phyloP scores from a whole-genome alignment of 2,888 invertebrate species.

The Vannuccia rotundouncinata region DNA sequence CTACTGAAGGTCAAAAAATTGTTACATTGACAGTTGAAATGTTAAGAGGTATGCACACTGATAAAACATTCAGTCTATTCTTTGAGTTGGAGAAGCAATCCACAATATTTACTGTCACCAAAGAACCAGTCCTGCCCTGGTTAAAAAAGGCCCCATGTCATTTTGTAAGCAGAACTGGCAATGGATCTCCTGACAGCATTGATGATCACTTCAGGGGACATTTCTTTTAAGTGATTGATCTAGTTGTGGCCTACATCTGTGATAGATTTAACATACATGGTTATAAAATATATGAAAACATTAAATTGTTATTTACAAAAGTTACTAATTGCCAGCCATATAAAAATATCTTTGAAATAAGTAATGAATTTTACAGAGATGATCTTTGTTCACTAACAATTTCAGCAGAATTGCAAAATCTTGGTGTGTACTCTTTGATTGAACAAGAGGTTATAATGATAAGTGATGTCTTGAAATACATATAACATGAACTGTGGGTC shows the following conservation, averaged over 20 bases:
- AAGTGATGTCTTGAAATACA: neutral
- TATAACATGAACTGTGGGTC: neutral
- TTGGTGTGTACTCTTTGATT: neutral
- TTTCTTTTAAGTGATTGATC: neutral
- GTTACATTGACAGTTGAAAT: conserved; percentile 13
- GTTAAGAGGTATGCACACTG: conserved; percentile 4
- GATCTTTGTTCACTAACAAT: neutral
- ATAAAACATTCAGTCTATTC: conserved; percentile 17
- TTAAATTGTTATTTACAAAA: neutral
- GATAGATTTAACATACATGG: neutral
- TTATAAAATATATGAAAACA: neutral
- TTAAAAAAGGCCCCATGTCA: neutral
- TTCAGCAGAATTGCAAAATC: neutral
- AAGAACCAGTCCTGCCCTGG: conserved; percentile 16
- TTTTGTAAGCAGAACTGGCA: neutral
- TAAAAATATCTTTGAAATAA: neutral
- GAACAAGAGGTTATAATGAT: neutral
- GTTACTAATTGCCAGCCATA: neutral
- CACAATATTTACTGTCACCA: neutral
- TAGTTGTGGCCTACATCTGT: neutral
- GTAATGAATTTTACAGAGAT: neutral
- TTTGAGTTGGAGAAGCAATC: conserved; percentile 13
- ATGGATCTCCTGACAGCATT: neutral
- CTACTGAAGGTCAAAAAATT: conserved; percentile 22
- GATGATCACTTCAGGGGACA: neutral